These are phyloP conservation scores for Exephanes ischioxanthus DNA, from an alignment of 2,888 invertebrate genomes.

Conservation along the genomic window DNA sequence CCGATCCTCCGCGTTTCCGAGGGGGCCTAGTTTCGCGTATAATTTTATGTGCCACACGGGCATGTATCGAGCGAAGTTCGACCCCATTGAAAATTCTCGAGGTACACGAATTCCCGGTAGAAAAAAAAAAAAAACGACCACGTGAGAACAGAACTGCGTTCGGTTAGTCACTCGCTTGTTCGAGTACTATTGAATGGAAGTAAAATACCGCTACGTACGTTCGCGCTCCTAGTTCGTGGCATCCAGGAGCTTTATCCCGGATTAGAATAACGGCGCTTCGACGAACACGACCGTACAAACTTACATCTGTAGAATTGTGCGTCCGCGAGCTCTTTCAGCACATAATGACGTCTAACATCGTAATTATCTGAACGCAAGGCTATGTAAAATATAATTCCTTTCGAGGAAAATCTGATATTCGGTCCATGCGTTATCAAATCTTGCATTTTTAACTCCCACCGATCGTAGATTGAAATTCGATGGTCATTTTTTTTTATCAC, in stretches of 20 bases:
- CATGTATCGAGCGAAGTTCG: background rate
- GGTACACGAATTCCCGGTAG: background rate
- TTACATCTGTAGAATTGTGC: background rate
- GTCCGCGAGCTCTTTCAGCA: background rate
- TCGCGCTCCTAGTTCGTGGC: slow-evolving; percentile 8
- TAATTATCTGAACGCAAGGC: background rate
- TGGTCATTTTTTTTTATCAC: too few relatives aligned
- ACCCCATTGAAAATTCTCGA: background rate
- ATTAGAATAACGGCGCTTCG: slow-evolving; percentile 54
- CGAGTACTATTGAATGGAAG: background rate
- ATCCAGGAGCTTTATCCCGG: slow-evolving; percentile 34
- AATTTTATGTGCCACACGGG: background rate
- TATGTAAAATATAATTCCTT: background rate
- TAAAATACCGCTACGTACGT: slow-evolving; percentile 55
- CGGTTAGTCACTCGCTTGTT: slow-evolving; percentile 12
- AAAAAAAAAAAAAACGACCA: background rate
- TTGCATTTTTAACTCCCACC: too few relatives aligned
- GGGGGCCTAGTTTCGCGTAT: slow-evolving; percentile 37
- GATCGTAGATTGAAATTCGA: too few relatives aligned
- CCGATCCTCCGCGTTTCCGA: slow-evolving; percentile 31
- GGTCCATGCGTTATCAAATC: too few relatives aligned
- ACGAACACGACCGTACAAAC: slow-evolving; percentile 2
- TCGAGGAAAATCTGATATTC: background rate
- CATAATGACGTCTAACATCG: background rate
- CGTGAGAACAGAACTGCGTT: slow-evolving; percentile 1